Conservation (phyloP, 2,797 vertebrate species). For the Babyrousa celebensis region DNA sequence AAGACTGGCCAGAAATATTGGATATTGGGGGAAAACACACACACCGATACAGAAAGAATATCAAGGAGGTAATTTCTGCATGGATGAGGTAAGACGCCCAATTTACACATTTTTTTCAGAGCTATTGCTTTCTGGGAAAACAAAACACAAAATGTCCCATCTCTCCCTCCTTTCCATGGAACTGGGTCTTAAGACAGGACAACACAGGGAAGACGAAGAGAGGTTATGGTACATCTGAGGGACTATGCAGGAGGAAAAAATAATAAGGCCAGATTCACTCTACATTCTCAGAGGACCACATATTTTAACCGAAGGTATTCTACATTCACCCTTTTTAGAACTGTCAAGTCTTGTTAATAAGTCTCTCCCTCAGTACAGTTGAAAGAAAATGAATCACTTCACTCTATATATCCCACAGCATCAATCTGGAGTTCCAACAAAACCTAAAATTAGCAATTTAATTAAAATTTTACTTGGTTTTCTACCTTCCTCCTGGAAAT, state of each 20-base stretch:
- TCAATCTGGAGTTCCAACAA: conserved; percentile 45
- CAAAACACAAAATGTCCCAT: background rate
- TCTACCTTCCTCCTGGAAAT: conserved; percentile 55
- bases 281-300: conserved; percentile 39
- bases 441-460: conserved; percentile 67
- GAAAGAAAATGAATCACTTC: conserved; percentile 66
- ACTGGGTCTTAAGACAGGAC: background rate
- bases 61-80: background rate
- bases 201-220: background rate
- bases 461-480: conserved; percentile 56
- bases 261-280: background rate
- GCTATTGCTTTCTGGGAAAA: background rate
- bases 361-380: background rate
- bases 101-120: background rate
- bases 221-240: accelerated
- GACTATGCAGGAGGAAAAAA: background rate
- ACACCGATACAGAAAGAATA: background rate
- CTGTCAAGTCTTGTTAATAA: conserved; percentile 22
- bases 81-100: background rate
- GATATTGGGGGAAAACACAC: background rate
- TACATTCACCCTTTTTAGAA: conserved; percentile 33
- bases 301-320: conserved; percentile 57
- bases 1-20: background rate
- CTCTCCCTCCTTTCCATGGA: background rate
- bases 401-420: conserved; percentile 12